A percentile compares a stretch with the other conserved stretches of the same genome.
phyloP scores from a whole-genome alignment of 2,888 invertebrate genomes.

The Hyalella azteca region DNA sequence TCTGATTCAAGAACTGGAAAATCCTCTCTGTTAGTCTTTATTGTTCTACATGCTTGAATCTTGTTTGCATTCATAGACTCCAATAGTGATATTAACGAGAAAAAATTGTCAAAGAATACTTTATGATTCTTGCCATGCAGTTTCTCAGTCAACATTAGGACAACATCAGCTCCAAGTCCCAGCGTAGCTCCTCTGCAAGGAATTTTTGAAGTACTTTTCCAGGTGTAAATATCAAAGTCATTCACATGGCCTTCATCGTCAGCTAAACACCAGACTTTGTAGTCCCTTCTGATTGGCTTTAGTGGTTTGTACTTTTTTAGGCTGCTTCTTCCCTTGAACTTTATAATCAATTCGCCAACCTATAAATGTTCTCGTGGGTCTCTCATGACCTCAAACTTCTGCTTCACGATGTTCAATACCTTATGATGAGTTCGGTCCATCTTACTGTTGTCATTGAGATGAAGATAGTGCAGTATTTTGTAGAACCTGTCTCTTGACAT shows the following conservation, averaged over 20 bases:
- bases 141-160: no score
- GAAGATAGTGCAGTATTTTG: background rate
- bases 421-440: background rate
- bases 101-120: no score
- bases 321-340: conserved; percentile 4
- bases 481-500: conserved; percentile 8
- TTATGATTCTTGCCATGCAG: no score
- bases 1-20: no score
- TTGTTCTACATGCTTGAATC: no score
- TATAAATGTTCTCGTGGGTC: background rate
- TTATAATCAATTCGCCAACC: conserved; percentile 22
- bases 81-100: conserved; percentile 59
- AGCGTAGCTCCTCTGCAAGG: background rate
- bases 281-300: conserved; percentile 44
- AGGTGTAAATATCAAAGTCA: conserved; percentile 61
- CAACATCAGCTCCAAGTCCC: no score
- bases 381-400: background rate
- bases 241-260: conserved; percentile 23
- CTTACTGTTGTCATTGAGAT: conserved; percentile 24
- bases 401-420: background rate
- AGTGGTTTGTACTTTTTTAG: conserved; percentile 59
- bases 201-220: conserved; percentile 60
- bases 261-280: conserved; percentile 29
- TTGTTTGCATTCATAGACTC: no score
- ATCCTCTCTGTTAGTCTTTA: no score